These are phyloP conservation scores for Perognathus longimembris DNA, from an alignment of 2,113 vertebrate genomes.

Conservation along the genomic window DNA sequence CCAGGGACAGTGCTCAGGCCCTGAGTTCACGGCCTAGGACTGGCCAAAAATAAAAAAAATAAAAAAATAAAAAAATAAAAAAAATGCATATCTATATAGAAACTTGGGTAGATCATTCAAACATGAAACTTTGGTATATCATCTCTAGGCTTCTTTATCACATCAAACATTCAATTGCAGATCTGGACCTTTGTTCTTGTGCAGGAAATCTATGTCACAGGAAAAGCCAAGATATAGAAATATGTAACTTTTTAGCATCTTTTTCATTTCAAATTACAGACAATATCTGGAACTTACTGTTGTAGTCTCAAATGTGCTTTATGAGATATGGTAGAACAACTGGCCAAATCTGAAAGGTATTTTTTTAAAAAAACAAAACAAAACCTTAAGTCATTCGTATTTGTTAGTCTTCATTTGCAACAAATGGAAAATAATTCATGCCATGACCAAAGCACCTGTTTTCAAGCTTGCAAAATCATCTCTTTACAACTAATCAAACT, in stretches of 20 bases:
- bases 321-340: background rate
- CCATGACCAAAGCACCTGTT: constrained; percentile 55
- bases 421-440: constrained; percentile 65
- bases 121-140: constrained; percentile 51
- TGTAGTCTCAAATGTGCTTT: constrained; percentile 68
- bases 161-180: constrained; percentile 70
- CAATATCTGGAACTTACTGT: constrained; percentile 51
- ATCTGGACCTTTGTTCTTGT: constrained; percentile 64
- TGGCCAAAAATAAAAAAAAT: too few relatives aligned
- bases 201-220: constrained; percentile 64
- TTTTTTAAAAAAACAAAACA: constrained; percentile 54
- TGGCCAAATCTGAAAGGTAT: constrained; percentile 69
- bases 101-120: constrained; percentile 47
- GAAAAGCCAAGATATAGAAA: constrained; percentile 11
- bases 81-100: constrained; percentile 68
- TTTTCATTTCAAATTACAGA: constrained; percentile 65
- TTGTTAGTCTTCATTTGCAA: constrained; percentile 70
- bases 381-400: constrained; percentile 61
- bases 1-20: too few relatives aligned
- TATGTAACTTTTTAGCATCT: constrained; percentile 33
- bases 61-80: too few relatives aligned
- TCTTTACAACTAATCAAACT: constrained; percentile 64
- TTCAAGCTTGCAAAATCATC: constrained; percentile 67
- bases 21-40: too few relatives aligned
- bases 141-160: constrained; percentile 74